phyloP scores from a whole-genome alignment of 2,113 vertebrate genomes.

The Myotis brandtii region DNA sequence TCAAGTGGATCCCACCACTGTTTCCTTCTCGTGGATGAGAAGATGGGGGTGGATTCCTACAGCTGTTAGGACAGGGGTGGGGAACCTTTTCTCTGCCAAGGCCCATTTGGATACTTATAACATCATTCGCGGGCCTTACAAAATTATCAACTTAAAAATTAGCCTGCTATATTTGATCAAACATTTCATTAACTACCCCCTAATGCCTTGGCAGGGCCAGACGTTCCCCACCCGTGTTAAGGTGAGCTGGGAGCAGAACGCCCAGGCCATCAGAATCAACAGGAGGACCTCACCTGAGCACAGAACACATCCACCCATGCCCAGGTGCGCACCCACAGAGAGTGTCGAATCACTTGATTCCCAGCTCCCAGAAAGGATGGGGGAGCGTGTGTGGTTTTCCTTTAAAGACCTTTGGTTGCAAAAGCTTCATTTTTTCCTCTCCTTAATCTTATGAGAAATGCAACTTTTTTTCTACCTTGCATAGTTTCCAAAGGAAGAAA shows the following conservation, averaged over 20 bases:
- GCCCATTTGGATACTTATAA: too few relatives aligned
- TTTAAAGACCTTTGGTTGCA: background rate
- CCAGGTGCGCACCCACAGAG: too few relatives aligned
- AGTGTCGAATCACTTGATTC: background rate
- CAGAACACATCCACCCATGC: rapidly evolving
- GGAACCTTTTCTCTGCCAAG: too few relatives aligned
- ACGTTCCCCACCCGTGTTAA: too few relatives aligned
- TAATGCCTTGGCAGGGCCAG: too few relatives aligned
- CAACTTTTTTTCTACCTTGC: background rate
- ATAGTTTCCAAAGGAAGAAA: background rate
- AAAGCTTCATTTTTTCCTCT: background rate
- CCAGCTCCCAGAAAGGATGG: background rate
- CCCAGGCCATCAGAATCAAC: background rate
- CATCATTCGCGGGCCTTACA: too few relatives aligned
- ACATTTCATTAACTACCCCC: too few relatives aligned
- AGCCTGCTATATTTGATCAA: too few relatives aligned
- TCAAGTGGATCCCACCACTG: rapidly evolving
- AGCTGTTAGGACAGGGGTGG: background rate
- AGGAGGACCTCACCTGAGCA: background rate
- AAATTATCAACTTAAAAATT: too few relatives aligned
- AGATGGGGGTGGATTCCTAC: background rate
- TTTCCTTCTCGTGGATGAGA: background rate
- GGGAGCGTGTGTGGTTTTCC: background rate
- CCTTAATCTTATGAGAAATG: background rate
- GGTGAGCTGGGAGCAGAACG: background rate